phyloP scores from a whole-genome alignment of 2,797 vertebrate genomes.

The Peromyscus attwateri region DNA sequence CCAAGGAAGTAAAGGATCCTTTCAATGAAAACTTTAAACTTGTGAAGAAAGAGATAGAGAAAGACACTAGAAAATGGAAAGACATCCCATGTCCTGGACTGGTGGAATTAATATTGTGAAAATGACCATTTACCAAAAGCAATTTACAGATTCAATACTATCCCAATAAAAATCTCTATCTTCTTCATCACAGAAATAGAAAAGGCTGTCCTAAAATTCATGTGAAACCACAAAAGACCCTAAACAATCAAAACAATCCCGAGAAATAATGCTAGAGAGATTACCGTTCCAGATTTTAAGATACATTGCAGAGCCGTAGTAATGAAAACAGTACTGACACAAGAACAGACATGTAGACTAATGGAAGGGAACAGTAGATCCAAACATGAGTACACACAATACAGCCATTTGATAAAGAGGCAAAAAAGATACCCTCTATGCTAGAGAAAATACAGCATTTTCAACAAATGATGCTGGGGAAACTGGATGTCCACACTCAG shows the following conservation, averaged over 20 bases:
- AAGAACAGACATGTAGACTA: neutral
- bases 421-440: neutral
- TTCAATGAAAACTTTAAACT: neutral
- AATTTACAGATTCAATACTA: neutral
- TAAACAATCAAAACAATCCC: neutral
- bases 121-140: neutral
- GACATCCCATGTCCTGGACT: neutral
- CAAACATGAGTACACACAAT: neutral
- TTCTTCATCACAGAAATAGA: neutral
- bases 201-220: neutral
- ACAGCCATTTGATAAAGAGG: neutral
- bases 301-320: neutral
- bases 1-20: neutral
- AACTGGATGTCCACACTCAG: neutral
- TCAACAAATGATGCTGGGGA: neutral
- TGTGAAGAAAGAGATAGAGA: neutral
- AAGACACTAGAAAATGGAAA: neutral
- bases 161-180: neutral
- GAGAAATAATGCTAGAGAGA: neutral
- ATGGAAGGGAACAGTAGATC: neutral
- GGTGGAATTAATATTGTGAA: neutral
- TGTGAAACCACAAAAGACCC: neutral
- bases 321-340: neutral
- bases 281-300: no score
- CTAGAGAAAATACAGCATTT: neutral